These are phyloP conservation scores for Mesorhabditis sp. DNA, from an alignment of 2,888 invertebrate species.

Conservation along the genomic window DNA sequence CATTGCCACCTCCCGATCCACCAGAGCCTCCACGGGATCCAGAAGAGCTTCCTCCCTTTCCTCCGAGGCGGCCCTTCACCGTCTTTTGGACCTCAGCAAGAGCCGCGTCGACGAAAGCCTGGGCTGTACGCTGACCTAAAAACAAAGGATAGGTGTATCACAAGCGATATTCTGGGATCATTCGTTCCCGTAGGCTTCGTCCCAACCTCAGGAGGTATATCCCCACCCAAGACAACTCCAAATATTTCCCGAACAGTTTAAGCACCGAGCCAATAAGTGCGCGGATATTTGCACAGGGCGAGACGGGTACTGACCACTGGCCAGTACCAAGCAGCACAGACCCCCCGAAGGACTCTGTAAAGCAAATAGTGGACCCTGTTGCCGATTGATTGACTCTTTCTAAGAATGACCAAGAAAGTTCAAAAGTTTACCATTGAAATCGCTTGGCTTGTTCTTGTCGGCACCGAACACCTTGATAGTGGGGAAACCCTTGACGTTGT, in stretches of 20 bases:
- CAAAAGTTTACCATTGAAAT: conserved; percentile 67
- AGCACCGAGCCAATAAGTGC: background rate
- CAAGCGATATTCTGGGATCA: background rate
- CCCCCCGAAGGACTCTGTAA: background rate
- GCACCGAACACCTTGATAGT: conserved; percentile 88
- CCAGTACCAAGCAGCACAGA: background rate
- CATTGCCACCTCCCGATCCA: conserved; percentile 37
- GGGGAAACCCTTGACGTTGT: conserved; percentile 84
- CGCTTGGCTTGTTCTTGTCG: conserved; percentile 77
- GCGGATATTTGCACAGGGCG: background rate
- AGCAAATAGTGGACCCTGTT: background rate
- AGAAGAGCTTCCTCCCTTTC: conserved; percentile 23
- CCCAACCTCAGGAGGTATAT: too few species aligned
- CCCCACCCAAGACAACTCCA: too few species aligned
- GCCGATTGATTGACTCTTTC: background rate
- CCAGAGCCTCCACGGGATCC: conserved; percentile 31
- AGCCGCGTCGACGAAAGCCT: conserved; percentile 79
- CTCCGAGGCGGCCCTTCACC: conserved; percentile 46
- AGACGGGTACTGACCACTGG: background rate
- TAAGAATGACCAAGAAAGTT: background rate
- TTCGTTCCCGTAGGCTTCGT: background rate
- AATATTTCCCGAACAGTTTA: too few species aligned
- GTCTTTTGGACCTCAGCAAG: conserved; percentile 73
- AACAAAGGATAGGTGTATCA: conserved; percentile 8
- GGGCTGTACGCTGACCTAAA: conserved; percentile 70